Evolutionary conservation across 2,888 invertebrate genomes (phyloP).

Genomic region (Cetonia aurata): DNA sequence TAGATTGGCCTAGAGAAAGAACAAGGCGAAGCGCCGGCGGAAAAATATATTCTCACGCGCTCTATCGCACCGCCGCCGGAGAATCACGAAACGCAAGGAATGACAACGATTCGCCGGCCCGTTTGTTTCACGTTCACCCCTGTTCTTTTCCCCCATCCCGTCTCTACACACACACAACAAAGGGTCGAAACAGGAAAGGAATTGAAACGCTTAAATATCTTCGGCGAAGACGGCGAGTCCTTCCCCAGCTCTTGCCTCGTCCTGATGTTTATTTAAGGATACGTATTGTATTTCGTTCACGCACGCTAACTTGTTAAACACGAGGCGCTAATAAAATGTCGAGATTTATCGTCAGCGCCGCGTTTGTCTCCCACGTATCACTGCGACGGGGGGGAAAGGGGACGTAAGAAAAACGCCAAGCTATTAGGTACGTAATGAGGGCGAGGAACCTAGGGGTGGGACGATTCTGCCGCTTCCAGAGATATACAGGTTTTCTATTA

Average conservation of each 20-base stretch:
- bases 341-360: conserved; percentile 32
- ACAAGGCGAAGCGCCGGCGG: too few species aligned
- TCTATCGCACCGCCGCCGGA: neutral
- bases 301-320: conserved; percentile 41
- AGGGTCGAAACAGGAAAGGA: conserved; percentile 6
- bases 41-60: too few species aligned
- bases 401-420: conserved; percentile 10
- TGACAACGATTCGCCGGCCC: conserved; percentile 16
- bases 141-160: neutral
- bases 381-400: conserved; percentile 7
- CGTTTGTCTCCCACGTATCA: conserved; percentile 23
- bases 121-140: conserved; percentile 2
- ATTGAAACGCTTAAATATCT: conserved; percentile 28
- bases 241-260: conserved; percentile 1
- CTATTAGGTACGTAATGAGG: conserved; percentile 1
- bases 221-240: conserved; percentile 8
- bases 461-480: too few species aligned
- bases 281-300: conserved; percentile 41
- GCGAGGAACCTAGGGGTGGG: too few species aligned
- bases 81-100: conserved; percentile 23
- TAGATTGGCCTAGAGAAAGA: too few species aligned
- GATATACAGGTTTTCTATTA: too few species aligned
- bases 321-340: conserved; percentile 35
- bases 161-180: neutral
- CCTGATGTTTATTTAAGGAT: conserved; percentile 39